Percentiles rank a stretch among this genome's conserved stretches.
Evolutionary conservation across 2,797 vertebrate species (phyloP).

Genomic region (Uromys caudimaculatus): DNA sequence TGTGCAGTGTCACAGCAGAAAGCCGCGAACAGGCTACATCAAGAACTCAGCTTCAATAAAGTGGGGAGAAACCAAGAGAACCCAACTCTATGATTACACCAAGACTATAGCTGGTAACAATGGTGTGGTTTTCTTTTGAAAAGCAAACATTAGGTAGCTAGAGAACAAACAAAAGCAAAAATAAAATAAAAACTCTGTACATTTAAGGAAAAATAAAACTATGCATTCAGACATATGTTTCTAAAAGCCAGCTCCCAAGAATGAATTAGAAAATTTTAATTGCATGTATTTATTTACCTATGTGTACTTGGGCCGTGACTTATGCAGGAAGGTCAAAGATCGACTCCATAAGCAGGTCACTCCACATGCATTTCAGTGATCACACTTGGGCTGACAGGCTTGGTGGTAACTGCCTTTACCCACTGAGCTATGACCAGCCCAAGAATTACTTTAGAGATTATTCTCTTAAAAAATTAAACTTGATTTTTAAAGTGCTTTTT

Average conservation of each 20-base stretch:
- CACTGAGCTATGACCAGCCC: not conserved
- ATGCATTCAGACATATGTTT: not conserved
- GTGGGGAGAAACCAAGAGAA: not conserved
- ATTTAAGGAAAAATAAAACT: conserved; percentile 2
- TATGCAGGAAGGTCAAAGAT: not conserved
- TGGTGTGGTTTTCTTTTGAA: not conserved
- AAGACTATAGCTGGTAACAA: conserved; percentile 1
- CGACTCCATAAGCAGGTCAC: not conserved
- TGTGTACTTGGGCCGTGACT: not conserved
- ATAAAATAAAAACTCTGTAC: not conserved
- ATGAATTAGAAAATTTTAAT: not conserved
- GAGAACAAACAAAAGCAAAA: not conserved
- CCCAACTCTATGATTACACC: not conserved
- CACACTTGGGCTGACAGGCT: too few species aligned
- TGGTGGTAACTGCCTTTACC: not conserved
- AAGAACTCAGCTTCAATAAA: not conserved
- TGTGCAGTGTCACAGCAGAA: not conserved
- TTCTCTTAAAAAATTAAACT: not conserved
- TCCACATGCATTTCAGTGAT: too few species aligned
- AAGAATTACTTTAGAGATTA: not conserved
- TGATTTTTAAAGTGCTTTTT: not conserved
- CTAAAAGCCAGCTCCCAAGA: not conserved
- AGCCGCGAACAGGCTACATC: not conserved
- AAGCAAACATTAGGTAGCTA: not conserved
- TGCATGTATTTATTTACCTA: not conserved